Evolutionary conservation across 2,888 invertebrate genomes (phyloP).

Genomic region (Psylliodes chrysocephalus): DNA sequence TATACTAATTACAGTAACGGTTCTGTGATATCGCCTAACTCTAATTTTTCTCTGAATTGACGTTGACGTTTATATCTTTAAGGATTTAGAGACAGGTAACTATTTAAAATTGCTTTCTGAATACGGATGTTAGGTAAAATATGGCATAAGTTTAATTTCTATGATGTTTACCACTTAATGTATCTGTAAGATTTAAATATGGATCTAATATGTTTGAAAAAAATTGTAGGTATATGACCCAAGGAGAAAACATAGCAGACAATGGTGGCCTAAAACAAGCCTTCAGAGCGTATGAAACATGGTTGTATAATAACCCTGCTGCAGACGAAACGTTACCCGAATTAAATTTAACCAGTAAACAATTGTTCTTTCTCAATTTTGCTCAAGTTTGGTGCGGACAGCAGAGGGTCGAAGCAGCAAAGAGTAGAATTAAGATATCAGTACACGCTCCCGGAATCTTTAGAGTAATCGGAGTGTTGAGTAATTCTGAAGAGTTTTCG

Average conservation of each 20-base stretch:
- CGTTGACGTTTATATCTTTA: no score
- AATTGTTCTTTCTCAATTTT: conserved; percentile 91
- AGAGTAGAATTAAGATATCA: conserved; percentile 83
- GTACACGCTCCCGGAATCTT: conserved; percentile 87
- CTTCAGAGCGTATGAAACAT: conserved; percentile 80
- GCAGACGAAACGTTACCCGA: conserved; percentile 74
- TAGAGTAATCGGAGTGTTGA: conserved; percentile 60
- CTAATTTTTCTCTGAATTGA: no score
- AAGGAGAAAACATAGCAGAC: conserved; percentile 96
- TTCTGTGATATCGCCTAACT: no score
- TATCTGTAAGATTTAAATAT: no score
- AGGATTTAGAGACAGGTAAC: no score
- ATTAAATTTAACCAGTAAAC: conserved; percentile 79
- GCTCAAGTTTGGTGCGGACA: conserved; percentile 87
- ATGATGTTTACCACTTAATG: no score
- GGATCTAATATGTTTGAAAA: no score
- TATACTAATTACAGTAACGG: no score
- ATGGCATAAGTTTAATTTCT: no score
- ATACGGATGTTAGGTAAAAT: no score
- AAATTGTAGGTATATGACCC: conserved; percentile 67
- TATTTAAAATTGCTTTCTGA: no score
- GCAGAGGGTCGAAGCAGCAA: conserved; percentile 82
- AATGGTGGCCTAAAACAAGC: conserved; percentile 94
- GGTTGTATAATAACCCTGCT: conserved; percentile 73
- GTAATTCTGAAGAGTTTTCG: conserved; percentile 82